phyloP scores from a whole-genome alignment of 2,113 vertebrate genomes.

The Tylochromis polylepis region DNA sequence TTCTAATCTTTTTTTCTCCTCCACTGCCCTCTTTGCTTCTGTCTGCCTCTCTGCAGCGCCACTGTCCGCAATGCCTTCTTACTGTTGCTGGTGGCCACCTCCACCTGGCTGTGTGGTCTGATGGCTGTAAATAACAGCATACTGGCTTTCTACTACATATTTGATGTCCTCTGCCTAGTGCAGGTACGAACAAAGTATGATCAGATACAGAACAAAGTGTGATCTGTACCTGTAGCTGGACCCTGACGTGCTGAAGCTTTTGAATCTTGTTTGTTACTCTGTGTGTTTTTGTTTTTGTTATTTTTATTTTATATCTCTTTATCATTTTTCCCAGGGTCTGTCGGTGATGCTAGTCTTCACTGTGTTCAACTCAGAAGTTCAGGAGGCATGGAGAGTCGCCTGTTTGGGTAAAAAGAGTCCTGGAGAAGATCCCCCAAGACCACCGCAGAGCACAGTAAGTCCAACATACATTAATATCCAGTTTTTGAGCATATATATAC shows the following conservation, averaged over 20 bases:
- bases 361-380: slow-evolving; percentile 86
- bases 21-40: background rate
- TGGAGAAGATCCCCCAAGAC: slow-evolving; percentile 79
- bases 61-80: slow-evolving; percentile 91
- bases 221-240: background rate
- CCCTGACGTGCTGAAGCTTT: background rate
- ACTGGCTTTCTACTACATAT: slow-evolving; percentile 98
- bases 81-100: slow-evolving; percentile 89
- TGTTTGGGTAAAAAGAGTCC: slow-evolving; percentile 86
- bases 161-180: slow-evolving; percentile 87
- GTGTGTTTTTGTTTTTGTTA: background rate
- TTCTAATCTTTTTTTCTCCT: background rate
- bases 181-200: slow-evolving; percentile 76
- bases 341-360: slow-evolving; percentile 88
- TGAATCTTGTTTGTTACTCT: background rate
- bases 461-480: background rate
- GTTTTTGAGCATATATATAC: background rate
- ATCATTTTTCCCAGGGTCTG: slow-evolving; percentile 76
- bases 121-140: slow-evolving; percentile 98
- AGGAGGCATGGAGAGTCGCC: slow-evolving; percentile 86
- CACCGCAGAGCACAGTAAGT: slow-evolving; percentile 76
- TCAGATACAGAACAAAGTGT: background rate
- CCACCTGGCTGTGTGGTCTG: slow-evolving; percentile 96
- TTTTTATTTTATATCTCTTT: background rate
- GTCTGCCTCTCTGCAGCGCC: slow-evolving; percentile 66